phyloP scores from a whole-genome alignment of 2,113 vertebrate species.

The Corythoichthys haematopterus region DNA sequence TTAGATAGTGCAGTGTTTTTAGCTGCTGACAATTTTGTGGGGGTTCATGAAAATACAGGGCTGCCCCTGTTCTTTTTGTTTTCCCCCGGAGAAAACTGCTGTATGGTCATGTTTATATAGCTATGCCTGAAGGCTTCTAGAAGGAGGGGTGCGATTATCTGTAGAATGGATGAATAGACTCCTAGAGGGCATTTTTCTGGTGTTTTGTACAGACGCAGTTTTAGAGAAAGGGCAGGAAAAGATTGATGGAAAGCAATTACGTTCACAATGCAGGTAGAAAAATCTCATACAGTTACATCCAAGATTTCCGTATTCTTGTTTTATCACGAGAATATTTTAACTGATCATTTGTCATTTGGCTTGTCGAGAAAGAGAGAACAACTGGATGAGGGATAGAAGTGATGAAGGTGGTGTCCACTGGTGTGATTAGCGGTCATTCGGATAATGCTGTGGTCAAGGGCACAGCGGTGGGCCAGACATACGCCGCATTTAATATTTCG shows the following conservation, averaged over 20 bases:
- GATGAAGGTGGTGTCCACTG: slow-evolving; percentile 30
- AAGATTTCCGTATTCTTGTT: not conserved
- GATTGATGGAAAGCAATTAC: slow-evolving; percentile 3
- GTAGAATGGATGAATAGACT: slow-evolving; percentile 21
- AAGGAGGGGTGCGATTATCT: slow-evolving; percentile 13
- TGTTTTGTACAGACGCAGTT: slow-evolving; percentile 17
- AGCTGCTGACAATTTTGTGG: slow-evolving; percentile 7
- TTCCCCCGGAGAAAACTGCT: slow-evolving; percentile 29
- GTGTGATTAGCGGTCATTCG: slow-evolving; percentile 41
- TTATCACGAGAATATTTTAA: slow-evolving; percentile 8
- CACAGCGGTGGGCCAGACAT: slow-evolving; percentile 9
- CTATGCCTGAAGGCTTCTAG: slow-evolving; percentile 11
- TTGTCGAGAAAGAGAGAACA: not conserved
- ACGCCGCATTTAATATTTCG: slow-evolving; percentile 38
- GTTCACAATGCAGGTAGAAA: not conserved
- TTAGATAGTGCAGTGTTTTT: slow-evolving; percentile 3
- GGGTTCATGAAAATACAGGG: slow-evolving; percentile 12
- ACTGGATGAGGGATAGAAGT: slow-evolving; percentile 14
- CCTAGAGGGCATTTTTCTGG: slow-evolving; percentile 9
- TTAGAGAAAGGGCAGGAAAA: slow-evolving; percentile 4
- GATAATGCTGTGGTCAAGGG: slow-evolving; percentile 42
- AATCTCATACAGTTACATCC: not conserved
- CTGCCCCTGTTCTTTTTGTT: slow-evolving; percentile 15
- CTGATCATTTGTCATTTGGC: slow-evolving; percentile 7
- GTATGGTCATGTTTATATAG: slow-evolving; percentile 37